Evolutionary conservation across 2,797 vertebrate genomes (phyloP).

Genomic region (Chrosomus eos): DNA sequence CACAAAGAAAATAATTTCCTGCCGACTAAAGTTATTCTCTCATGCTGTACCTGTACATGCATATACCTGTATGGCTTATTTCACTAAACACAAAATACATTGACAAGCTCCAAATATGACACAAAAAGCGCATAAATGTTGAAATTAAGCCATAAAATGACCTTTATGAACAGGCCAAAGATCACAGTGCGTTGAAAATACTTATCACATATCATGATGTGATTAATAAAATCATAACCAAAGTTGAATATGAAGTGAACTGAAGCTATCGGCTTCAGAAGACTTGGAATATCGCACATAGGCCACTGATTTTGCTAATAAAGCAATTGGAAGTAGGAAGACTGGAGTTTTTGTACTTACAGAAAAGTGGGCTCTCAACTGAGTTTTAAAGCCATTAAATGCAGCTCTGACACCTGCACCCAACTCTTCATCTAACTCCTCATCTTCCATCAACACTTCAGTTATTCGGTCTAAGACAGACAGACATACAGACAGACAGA

Average conservation of each 20-base stretch:
- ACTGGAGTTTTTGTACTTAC: constrained; percentile 69
- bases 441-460: constrained; percentile 41
- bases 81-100: not conserved
- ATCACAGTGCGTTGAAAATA: not conserved
- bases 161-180: not conserved
- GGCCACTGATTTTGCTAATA: not conserved
- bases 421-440: constrained; percentile 61
- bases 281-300: not conserved
- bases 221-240: not conserved
- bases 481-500: not conserved
- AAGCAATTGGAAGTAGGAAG: not conserved
- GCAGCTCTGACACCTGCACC: constrained; percentile 68
- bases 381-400: constrained; percentile 78
- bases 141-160: not conserved
- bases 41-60: not conserved
- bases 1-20: constrained; percentile 70
- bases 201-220: not conserved
- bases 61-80: not conserved
- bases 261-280: not conserved
- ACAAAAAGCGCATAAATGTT: too few species aligned
- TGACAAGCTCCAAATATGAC: not conserved
- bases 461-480: constrained; percentile 35
- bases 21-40: not conserved
- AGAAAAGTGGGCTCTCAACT: constrained; percentile 78
- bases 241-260: not conserved